Evolutionary conservation across 2,888 invertebrate species (phyloP), one percentile per base, ranked within the genome.

Genomic region (Platycheirus rosarum): DNA sequence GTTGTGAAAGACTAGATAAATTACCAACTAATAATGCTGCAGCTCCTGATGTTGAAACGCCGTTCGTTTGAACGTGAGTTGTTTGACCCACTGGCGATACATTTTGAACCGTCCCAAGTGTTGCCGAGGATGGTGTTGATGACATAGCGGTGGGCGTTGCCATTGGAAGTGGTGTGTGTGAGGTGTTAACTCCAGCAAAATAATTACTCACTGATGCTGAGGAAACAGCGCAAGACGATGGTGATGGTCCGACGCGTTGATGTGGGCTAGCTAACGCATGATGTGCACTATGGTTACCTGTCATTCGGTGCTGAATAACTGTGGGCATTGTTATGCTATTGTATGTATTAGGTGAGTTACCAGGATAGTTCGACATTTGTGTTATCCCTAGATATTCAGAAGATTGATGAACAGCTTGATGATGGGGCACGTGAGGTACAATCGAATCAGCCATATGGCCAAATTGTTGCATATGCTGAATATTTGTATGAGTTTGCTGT

Each of bases 1-100:
- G 98, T 90, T 98, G 98, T 85, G 97, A 96, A 55, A 98, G 93
- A 88, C 96, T 96, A 90, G 97, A 97, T 46, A 89, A 85, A 86
- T 89, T 90, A 40, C 90, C 89, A 82, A 87, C 88, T 68, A 88
- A 85, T 13, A 88, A 85, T 18, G 94, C 93, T 84, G 93, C 88
- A 91, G 93, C 86, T 91, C 93, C 90, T 85, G 91, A 86, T 42
- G 88, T 78, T 79, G 87, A 85, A 85, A 91, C 86, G 55, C 86
- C 86, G 60, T 85, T 87, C 2, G 85, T 46, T 76, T 87, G 87
- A 18, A 75, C 79, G 63, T 84, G 85, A 53, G 53, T 40, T 4
- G 85, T 66, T 35, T 88, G 88, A 9, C 88, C 87, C 40, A 86
- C 87, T 18, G 87, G 84, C 14, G 85, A 85, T 49, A 80, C 79